Conservation (phyloP, 2,888 invertebrate genomes). For the Monochamus alternatus region DNA sequence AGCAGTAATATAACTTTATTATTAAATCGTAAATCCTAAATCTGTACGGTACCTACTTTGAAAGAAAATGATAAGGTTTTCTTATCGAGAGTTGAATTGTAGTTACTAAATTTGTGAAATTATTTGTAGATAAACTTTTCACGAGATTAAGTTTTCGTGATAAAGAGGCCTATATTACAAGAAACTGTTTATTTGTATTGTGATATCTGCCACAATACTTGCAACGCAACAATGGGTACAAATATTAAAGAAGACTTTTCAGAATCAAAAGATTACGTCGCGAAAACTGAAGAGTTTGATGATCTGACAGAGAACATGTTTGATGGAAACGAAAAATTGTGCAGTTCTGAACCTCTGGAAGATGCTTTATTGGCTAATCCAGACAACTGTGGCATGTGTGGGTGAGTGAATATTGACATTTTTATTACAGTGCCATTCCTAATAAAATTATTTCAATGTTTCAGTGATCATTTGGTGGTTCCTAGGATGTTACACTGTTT, state of each 20-base stretch:
- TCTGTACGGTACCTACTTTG: slow-evolving; percentile 17
- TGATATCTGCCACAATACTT: slow-evolving; percentile 50
- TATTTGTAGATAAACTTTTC: slow-evolving; percentile 66
- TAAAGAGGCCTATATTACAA: slow-evolving; percentile 62
- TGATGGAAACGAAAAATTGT: slow-evolving; percentile 66
- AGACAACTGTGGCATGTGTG: slow-evolving; percentile 70
- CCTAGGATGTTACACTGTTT: slow-evolving; percentile 94
- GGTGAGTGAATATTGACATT: slow-evolving; percentile 62
- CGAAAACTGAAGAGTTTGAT: slow-evolving; percentile 64
- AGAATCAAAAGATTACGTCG: slow-evolving; percentile 61
- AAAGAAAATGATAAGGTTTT: slow-evolving; percentile 35
- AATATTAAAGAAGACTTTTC: slow-evolving; percentile 61
- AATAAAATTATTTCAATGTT: slow-evolving; percentile 28
- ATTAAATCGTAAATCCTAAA: neutral
- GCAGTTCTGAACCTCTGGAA: slow-evolving; percentile 67
- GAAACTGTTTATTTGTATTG: slow-evolving; percentile 52
- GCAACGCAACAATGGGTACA: slow-evolving; percentile 63
- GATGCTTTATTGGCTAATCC: slow-evolving; percentile 69
- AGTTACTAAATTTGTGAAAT: neutral
- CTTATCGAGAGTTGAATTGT: slow-evolving; percentile 33
- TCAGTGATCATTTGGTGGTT: slow-evolving; percentile 73
- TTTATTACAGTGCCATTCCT: slow-evolving; percentile 14
- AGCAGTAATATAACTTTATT: neutral
- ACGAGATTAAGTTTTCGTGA: slow-evolving; percentile 66
- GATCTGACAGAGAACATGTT: slow-evolving; percentile 66